Percentiles rank a stretch among this genome's conserved stretches.
These are phyloP conservation scores for Cremastinae sp. DNA, from an alignment of 2,888 invertebrate genomes.

Conservation along the genomic window DNA sequence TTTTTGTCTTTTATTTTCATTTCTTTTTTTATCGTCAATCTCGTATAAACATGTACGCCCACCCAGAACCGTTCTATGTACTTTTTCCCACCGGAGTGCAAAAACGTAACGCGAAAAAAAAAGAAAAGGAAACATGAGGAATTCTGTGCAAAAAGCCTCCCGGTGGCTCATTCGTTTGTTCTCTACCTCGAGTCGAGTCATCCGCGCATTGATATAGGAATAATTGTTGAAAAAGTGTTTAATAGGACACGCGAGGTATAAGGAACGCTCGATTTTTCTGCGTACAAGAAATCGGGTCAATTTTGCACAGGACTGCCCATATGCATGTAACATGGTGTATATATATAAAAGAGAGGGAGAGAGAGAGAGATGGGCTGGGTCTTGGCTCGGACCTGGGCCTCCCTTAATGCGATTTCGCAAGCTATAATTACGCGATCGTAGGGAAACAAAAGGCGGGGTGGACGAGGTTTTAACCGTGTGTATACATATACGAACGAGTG, in stretches of 20 bases:
- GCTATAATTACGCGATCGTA: constrained; percentile 62
- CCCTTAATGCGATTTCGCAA: constrained; percentile 62
- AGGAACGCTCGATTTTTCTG: too few species aligned
- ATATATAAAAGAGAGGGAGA: constrained; percentile 6
- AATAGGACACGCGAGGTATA: too few species aligned
- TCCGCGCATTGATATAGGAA: too few species aligned
- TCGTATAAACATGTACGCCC: constrained; percentile 58
- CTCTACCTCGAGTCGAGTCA: too few species aligned
- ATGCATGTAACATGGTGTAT: constrained; percentile 12
- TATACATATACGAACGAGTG: constrained; percentile 35
- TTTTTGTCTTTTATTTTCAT: constrained; percentile 20
- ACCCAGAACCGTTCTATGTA: constrained; percentile 49
- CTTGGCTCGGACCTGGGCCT: constrained; percentile 50
- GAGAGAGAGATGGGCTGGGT: constrained; percentile 50
- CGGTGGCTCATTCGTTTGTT: too few species aligned
- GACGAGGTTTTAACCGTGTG: constrained; percentile 43
- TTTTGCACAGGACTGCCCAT: constrained; percentile 25
- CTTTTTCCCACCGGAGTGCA: constrained; percentile 53
- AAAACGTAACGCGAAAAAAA: constrained; percentile 15
- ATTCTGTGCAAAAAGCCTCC: neutral
- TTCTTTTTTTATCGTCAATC: constrained; percentile 55
- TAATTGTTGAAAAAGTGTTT: too few species aligned
- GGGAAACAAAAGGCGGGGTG: constrained; percentile 59
- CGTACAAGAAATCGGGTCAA: neutral
- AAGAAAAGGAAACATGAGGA: neutral